Conservation (phyloP, 2,888 invertebrate genomes). For the Prosopocoilus inquinatus region DNA sequence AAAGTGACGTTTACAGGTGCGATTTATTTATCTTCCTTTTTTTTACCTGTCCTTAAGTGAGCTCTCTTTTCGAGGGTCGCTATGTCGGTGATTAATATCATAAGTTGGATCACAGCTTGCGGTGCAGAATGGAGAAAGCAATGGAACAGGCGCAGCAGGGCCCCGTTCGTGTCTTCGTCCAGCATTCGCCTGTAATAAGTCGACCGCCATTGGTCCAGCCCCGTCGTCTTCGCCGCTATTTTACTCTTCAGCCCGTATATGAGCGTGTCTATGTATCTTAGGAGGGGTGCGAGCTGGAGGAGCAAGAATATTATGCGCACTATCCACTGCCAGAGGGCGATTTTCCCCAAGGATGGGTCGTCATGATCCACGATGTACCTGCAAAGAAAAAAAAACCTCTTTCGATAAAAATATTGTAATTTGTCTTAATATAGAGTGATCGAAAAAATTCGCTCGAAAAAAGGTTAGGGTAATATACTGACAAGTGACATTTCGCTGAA, state of each 20-base stretch:
- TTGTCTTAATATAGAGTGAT: too few relatives aligned
- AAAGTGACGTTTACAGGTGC: too few relatives aligned
- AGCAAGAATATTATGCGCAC: constrained; percentile 50
- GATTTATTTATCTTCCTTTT: too few relatives aligned
- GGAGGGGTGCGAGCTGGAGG: constrained; percentile 52
- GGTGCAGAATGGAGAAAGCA: constrained; percentile 52
- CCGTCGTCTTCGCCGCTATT: constrained; percentile 41
- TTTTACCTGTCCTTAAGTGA: constrained; percentile 12
- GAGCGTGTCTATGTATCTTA: constrained; percentile 51
- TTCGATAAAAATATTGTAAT: too few relatives aligned
- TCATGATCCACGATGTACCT: constrained; percentile 54
- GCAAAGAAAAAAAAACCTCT: constrained; percentile 26
- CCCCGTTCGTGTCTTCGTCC: constrained; percentile 52
- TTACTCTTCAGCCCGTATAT: constrained; percentile 49
- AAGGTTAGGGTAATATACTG: too few relatives aligned
- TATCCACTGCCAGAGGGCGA: constrained; percentile 49
- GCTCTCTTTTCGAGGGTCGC: constrained; percentile 33
- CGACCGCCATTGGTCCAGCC: constrained; percentile 40
- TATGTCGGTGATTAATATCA: constrained; percentile 44
- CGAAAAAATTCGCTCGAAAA: too few relatives aligned
- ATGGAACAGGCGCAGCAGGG: constrained; percentile 49
- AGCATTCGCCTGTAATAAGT: constrained; percentile 49
- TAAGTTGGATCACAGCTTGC: constrained; percentile 50
- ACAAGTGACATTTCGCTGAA: too few relatives aligned
- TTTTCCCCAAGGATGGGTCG: constrained; percentile 47